Base-by-base conservation (phyloP, 2,113 vertebrate genomes). In the Ceyx margarethae region DNA sequence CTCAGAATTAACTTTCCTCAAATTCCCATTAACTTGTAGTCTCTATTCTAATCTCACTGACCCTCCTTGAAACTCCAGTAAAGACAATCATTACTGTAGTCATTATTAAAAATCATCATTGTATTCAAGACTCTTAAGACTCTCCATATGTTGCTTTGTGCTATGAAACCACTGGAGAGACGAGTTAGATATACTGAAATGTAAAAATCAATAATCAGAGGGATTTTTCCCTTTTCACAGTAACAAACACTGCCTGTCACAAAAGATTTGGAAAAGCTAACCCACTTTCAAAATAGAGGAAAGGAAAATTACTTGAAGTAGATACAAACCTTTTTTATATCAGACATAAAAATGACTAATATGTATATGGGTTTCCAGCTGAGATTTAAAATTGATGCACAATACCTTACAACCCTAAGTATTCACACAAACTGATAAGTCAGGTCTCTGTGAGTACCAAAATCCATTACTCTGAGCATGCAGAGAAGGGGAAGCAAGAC, bases 301-400 rank as follows among this genome's bases (percentile, higher is more conserved):
- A 83, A 86, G 15, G 42, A 58, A 75, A 93, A 9, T 72, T 61
- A 75, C 50, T 48, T 84, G 37, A 81, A 89, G 93, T 40, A 18
- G 33, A 84, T 71, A 74, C 64, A 82, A 31, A 64, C 11, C 2
- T 85, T 91, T 66, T 80, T 94, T 1, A 69, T 67, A 67, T 28
- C 13, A 43, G 33, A 92, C 25, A 82, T 29, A 80, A 65, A 95
- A 89, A 91, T 62, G 0, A 82, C 51, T 64, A 66, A 94, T 46
- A 51, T 15, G 46, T 35, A 71, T 80, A 82, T 68, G 68, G 5
- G 23, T 71, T 91, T 91, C 87, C 67, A 93, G 78, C 42, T 58
- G 81, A 64, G 84, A 87, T 73, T 80, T 77, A 69, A 87, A 94
- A 89, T 82, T 79, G 78, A 89, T 79, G 51, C 81, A 54, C 15